Conservation (phyloP, 2,888 invertebrate species). For the Dysmachus trigonus region DNA sequence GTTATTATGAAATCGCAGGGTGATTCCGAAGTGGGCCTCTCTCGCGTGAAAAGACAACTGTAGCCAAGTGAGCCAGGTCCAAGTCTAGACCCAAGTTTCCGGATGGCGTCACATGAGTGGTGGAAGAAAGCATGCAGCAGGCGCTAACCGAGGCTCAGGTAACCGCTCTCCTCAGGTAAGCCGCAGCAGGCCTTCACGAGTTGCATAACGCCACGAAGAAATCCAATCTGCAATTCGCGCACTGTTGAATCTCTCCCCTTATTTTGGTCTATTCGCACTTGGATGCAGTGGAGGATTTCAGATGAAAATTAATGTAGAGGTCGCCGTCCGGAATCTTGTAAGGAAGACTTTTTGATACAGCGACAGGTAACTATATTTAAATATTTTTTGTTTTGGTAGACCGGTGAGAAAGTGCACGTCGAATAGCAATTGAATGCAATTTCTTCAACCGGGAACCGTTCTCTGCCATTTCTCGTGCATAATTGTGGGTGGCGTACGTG, state of each 20-base stretch:
- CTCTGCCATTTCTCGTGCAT: neutral
- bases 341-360: neutral
- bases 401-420: neutral
- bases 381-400: neutral
- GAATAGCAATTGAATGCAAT: neutral
- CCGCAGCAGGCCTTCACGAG: neutral
- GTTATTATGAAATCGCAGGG: slow-evolving; percentile 43
- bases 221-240: neutral
- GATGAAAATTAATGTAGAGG: neutral
- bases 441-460: neutral
- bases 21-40: slow-evolving; percentile 1
- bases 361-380: neutral
- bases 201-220: slow-evolving; percentile 15
- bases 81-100: neutral
- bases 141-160: neutral
- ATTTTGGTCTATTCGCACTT: neutral
- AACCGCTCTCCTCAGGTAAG: neutral
- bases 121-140: neutral
- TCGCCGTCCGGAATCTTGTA: neutral
- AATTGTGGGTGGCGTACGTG: slow-evolving; percentile 6
- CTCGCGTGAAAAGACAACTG: no score
- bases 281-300: neutral
- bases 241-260: neutral
- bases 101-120: neutral
- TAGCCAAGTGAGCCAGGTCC: neutral